Evolutionary conservation across 2,797 vertebrate species (phyloP).

Genomic region (Rhinella marina): DNA sequence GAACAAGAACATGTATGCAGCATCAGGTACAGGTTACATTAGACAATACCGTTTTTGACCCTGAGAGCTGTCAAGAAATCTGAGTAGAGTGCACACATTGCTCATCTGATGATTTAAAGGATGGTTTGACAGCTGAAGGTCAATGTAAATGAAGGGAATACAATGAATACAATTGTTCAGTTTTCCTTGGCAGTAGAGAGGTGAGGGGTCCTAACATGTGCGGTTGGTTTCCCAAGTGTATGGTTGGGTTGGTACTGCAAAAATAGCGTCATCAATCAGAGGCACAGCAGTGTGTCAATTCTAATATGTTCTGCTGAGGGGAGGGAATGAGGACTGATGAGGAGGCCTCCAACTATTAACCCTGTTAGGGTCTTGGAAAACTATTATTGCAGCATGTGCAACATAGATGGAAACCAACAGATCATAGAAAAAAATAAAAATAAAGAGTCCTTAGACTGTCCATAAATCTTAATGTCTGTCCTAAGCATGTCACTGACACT

Average conservation of each 20-base stretch:
- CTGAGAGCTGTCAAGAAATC: neutral
- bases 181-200: constrained; percentile 31
- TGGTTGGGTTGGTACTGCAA: constrained; percentile 51
- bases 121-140: constrained; percentile 20
- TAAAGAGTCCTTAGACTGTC: neutral
- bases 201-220: constrained; percentile 21
- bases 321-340: neutral
- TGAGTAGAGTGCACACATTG: neutral
- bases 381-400: neutral
- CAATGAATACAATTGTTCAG: neutral
- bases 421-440: neutral
- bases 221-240: constrained; percentile 34
- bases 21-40: constrained; percentile 14
- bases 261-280: constrained; percentile 56
- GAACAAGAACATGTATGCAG: neutral
- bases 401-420: neutral
- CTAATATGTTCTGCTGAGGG: constrained; percentile 47
- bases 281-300: constrained; percentile 41
- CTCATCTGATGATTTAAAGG: neutral
- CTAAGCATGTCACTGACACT: too few species aligned
- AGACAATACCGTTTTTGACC: neutral
- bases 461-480: too few species aligned
- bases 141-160: constrained; percentile 8
- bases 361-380: neutral
- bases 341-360: constrained; percentile 26